These are phyloP conservation scores for Ips nitidus DNA, from an alignment of 1,140 invertebrate species.

Conservation along the genomic window DNA sequence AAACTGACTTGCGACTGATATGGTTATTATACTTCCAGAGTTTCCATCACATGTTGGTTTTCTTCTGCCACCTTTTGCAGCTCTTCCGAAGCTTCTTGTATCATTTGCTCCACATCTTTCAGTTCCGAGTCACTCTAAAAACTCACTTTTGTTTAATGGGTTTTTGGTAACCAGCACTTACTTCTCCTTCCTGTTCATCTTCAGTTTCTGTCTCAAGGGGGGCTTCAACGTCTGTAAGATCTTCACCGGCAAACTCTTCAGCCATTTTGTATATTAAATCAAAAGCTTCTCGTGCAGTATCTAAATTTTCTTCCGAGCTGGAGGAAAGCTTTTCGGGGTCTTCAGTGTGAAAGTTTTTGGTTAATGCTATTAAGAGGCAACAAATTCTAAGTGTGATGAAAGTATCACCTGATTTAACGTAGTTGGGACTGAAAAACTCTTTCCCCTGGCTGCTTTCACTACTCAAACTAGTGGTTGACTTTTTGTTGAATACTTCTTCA, in stretches of 20 bases:
- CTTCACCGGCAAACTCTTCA: slow-evolving; percentile 22
- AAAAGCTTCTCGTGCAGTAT: neutral
- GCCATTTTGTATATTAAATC: slow-evolving; percentile 21
- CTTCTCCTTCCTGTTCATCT: neutral
- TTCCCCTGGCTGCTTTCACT: neutral
- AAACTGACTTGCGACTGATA: neutral
- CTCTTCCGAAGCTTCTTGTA: slow-evolving; percentile 42
- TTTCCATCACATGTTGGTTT: slow-evolving; percentile 39
- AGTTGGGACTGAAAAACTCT: neutral
- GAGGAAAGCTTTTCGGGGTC: neutral
- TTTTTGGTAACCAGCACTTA: neutral
- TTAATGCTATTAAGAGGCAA: neutral
- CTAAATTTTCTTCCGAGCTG: slow-evolving; percentile 11
- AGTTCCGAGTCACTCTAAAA: slow-evolving; percentile 38
- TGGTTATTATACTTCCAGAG: slow-evolving; percentile 14
- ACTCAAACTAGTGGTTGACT: neutral
- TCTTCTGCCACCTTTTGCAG: slow-evolving; percentile 44
- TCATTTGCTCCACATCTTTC: slow-evolving; percentile 45
- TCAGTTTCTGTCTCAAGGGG: neutral
- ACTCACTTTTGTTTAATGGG: slow-evolving; percentile 6
- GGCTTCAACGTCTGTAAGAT: slow-evolving; percentile 9
- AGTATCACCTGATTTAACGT: neutral
- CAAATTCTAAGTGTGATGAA: no score
- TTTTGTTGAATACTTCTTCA: neutral
- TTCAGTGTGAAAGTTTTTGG: neutral